Percentiles rank a stretch among this genome's conserved stretches.
Conservation (phyloP, 2,113 vertebrate species). For the Apaloderma vittatum region DNA sequence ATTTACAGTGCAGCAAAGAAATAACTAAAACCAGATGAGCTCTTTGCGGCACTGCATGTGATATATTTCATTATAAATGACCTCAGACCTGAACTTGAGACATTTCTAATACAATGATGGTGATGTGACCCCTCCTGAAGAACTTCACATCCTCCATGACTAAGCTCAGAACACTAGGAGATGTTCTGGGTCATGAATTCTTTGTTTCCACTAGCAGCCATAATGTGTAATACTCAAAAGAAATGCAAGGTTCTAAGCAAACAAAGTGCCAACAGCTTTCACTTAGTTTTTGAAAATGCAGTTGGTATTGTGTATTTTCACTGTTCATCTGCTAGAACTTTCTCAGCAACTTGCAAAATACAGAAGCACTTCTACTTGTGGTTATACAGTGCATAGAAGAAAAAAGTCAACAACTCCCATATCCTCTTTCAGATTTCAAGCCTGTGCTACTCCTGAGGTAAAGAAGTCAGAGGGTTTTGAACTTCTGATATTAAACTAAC, state of each 20-base stretch:
- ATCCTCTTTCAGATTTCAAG: constrained; percentile 4
- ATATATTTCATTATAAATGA: neutral
- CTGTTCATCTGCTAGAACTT: neutral
- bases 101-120: neutral
- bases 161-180: neutral
- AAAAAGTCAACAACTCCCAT: neutral
- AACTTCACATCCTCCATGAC: neutral
- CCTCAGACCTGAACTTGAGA: neutral
- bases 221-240: neutral
- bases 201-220: neutral
- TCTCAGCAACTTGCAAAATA: neutral
- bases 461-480: neutral
- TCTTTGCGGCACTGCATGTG: neutral
- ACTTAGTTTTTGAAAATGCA: neutral
- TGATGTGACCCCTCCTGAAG: neutral
- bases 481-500: neutral
- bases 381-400: neutral
- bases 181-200: neutral
- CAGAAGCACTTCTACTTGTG: neutral
- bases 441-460: neutral
- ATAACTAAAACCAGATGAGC: neutral
- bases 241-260: constrained; percentile 14
- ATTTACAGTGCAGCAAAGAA: neutral
- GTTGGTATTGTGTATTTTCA: neutral
- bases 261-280: constrained; percentile 10